Conservation (phyloP, 1,140 invertebrate species). For the Nebria ingens region DNA sequence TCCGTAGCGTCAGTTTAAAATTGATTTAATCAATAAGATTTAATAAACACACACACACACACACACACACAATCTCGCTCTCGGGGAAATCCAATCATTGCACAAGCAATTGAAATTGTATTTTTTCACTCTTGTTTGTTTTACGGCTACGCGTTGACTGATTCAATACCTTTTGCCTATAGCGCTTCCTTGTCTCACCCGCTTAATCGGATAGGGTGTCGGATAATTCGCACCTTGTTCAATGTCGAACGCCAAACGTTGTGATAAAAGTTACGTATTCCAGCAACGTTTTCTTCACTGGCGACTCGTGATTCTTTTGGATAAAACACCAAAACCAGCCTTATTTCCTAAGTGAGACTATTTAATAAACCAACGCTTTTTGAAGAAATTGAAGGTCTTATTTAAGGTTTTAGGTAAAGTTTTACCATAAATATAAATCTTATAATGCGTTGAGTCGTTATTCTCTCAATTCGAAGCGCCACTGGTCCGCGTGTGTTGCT, state of each 20-base stretch:
- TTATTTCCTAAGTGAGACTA: too few relatives aligned
- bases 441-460: too few relatives aligned
- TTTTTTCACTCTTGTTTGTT: conserved; percentile 5
- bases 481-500: background rate
- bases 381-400: too few relatives aligned
- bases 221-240: background rate
- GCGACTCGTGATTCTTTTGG: too few relatives aligned
- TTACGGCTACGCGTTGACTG: background rate
- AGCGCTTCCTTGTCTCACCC: background rate
- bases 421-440: too few relatives aligned
- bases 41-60: too few relatives aligned
- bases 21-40: conserved; percentile 10
- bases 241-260: background rate
- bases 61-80: too few relatives aligned
- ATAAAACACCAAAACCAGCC: too few relatives aligned
- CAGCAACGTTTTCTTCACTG: too few relatives aligned
- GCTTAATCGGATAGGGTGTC: background rate
- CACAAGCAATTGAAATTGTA: conserved; percentile 7
- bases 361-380: too few relatives aligned
- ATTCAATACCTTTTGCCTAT: background rate
- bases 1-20: background rate
- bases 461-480: too few relatives aligned
- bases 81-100: conserved; percentile 3
- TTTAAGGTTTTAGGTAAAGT: too few relatives aligned
- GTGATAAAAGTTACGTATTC: conserved; percentile 8